A percentile compares a stretch with the other conserved stretches of the same genome.
Conservation (phyloP, 2,888 invertebrate species). For the Leucophenga montana region DNA sequence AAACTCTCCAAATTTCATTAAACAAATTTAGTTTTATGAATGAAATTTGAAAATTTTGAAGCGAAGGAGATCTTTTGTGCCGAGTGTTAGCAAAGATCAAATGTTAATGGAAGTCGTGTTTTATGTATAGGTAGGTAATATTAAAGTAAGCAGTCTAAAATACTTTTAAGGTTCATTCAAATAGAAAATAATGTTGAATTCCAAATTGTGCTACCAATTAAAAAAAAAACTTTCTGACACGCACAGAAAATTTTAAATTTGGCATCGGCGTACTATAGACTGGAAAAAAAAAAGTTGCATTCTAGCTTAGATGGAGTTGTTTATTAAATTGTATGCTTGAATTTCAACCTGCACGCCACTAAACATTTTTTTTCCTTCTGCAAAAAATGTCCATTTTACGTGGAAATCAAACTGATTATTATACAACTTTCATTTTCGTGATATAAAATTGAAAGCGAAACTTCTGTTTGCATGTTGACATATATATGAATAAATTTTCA, state of each 20-base stretch:
- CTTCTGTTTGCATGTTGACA: slow-evolving; percentile 36
- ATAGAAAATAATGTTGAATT: not conserved
- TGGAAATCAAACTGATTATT: slow-evolving; percentile 15
- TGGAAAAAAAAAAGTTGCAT: no score
- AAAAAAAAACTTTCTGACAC: slow-evolving; percentile 8
- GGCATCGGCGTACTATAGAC: not conserved
- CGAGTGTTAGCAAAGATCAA: not conserved
- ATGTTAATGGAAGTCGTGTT: not conserved
- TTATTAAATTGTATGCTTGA: no score
- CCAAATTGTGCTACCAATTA: not conserved
- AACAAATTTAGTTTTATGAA: no score
- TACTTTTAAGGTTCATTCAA: not conserved
- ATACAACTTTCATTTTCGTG: slow-evolving; percentile 28
- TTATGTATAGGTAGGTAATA: not conserved
- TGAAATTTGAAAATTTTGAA: no score
- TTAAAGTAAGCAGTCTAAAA: slow-evolving; percentile 10
- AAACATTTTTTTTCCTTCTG: not conserved
- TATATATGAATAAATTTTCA: no score
- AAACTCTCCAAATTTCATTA: no score
- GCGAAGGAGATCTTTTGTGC: no score
- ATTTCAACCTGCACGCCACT: slow-evolving; percentile 1
- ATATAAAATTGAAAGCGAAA: slow-evolving; percentile 38
- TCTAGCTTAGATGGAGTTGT: no score
- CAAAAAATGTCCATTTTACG: not conserved
- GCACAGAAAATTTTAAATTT: slow-evolving; percentile 20